Conservation (phyloP, 1,140 invertebrate species). For the Lutraria rhynchaena region DNA sequence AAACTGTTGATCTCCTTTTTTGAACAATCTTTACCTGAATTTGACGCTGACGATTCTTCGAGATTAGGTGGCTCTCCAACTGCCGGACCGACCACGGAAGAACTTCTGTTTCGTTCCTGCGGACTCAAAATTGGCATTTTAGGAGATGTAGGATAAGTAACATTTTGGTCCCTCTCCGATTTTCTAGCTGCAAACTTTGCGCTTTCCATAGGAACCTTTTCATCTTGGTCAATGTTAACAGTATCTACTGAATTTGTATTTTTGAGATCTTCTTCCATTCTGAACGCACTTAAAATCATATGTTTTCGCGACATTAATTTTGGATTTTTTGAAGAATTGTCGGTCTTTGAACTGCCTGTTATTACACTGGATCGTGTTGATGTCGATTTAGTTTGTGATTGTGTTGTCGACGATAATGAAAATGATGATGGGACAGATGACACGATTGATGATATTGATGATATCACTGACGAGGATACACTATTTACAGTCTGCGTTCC, state of each 20-base stretch:
- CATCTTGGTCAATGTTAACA: slow-evolving; percentile 48
- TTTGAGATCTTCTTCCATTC: slow-evolving; percentile 61
- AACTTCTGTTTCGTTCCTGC: slow-evolving; percentile 54
- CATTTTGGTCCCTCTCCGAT: slow-evolving; percentile 9
- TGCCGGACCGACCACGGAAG: slow-evolving; percentile 40
- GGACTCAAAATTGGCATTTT: slow-evolving; percentile 67
- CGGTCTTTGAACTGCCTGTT: background rate
- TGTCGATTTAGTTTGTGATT: slow-evolving; percentile 5
- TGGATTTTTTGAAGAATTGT: slow-evolving; percentile 25
- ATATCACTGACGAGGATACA: too few species aligned
- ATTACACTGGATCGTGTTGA: background rate
- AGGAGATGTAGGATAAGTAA: slow-evolving; percentile 47
- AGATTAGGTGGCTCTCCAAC: slow-evolving; percentile 57
- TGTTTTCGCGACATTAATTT: slow-evolving; percentile 59
- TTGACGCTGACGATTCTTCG: slow-evolving; percentile 34
- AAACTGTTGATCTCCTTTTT: slow-evolving; percentile 48
- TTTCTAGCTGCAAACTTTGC: slow-evolving; percentile 34
- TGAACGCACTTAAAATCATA: slow-evolving; percentile 62
- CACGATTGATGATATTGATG: background rate
- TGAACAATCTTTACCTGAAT: slow-evolving; percentile 5
- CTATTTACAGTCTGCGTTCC: too few species aligned
- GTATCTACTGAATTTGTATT: slow-evolving; percentile 33
- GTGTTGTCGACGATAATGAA: background rate
- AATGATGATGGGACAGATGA: background rate
- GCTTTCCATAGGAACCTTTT: slow-evolving; percentile 48